Conservation (phyloP, 1,140 invertebrate species). For the Halictus rubicundus region DNA sequence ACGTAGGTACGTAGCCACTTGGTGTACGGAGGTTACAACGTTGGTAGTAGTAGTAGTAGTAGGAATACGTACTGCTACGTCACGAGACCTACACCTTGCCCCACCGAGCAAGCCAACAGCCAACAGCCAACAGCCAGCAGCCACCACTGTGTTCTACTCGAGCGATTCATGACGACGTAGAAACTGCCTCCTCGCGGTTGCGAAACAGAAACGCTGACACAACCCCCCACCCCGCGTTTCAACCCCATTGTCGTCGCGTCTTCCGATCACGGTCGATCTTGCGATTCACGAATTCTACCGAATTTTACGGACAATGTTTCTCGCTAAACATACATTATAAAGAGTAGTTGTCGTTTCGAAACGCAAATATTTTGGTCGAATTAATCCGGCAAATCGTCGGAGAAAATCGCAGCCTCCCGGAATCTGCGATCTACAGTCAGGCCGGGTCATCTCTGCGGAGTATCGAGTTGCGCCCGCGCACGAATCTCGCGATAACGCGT, state of each 20-base stretch:
- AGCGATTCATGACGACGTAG: slow-evolving; percentile 63
- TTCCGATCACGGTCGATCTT: no score
- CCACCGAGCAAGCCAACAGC: slow-evolving; percentile 31
- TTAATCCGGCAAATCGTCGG: no score
- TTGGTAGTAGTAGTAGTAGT: slow-evolving; percentile 48
- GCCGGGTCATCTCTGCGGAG: background rate
- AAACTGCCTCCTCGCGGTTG: slow-evolving; percentile 41
- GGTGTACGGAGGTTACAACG: slow-evolving; percentile 58
- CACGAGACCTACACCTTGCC: slow-evolving; percentile 61
- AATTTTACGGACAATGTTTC: no score
- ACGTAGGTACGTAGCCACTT: background rate
- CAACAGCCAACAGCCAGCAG: slow-evolving; percentile 16
- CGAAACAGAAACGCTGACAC: slow-evolving; percentile 42
- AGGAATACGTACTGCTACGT: slow-evolving; percentile 67
- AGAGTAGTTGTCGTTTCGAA: no score
- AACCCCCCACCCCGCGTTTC: slow-evolving; percentile 25
- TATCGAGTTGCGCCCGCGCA: slow-evolving; percentile 24
- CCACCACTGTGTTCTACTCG: slow-evolving; percentile 54
- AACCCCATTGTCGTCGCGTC: no score
- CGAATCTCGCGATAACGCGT: slow-evolving; percentile 9
- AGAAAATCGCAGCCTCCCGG: no score
- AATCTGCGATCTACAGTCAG: no score
- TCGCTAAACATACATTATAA: no score
- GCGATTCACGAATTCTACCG: no score
- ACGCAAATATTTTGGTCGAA: no score